Conservation (phyloP, 2,888 invertebrate species). For the Himalopsyche kuldschensis region DNA sequence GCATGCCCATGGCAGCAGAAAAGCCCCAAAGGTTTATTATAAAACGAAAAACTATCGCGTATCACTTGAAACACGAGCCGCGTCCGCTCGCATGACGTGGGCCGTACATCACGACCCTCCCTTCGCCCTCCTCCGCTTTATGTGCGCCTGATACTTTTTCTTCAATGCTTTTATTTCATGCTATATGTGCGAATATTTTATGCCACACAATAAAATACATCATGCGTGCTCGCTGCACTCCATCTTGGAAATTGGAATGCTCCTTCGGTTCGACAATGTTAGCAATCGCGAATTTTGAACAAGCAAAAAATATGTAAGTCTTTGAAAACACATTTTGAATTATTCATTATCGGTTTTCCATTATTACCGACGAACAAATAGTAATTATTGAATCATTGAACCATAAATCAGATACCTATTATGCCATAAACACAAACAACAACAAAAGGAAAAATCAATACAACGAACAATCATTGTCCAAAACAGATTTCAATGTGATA, state of each 20-base stretch:
- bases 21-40: conserved; percentile 7
- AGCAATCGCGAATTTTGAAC: background rate
- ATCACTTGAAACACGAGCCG: conserved; percentile 37
- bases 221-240: background rate
- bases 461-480: too few species aligned
- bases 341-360: too few species aligned
- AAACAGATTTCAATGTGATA: too few species aligned
- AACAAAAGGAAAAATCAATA: too few species aligned
- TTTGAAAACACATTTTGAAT: too few species aligned
- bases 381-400: too few species aligned
- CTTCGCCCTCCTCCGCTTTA: background rate
- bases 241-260: background rate
- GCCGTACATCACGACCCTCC: conserved; percentile 35
- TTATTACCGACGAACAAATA: too few species aligned
- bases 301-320: background rate
- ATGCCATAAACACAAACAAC: too few species aligned
- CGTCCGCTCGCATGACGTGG: conserved; percentile 34
- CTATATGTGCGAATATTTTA: background rate
- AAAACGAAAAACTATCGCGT: conserved; percentile 32
- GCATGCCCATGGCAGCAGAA: conserved; percentile 12
- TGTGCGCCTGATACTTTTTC: conserved; percentile 20
- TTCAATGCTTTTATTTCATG: background rate
- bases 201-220: background rate
- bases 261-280: background rate
- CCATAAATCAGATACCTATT: too few species aligned